phyloP scores from a whole-genome alignment of 2,113 vertebrate species.

The Bambusicola thoracicus region DNA sequence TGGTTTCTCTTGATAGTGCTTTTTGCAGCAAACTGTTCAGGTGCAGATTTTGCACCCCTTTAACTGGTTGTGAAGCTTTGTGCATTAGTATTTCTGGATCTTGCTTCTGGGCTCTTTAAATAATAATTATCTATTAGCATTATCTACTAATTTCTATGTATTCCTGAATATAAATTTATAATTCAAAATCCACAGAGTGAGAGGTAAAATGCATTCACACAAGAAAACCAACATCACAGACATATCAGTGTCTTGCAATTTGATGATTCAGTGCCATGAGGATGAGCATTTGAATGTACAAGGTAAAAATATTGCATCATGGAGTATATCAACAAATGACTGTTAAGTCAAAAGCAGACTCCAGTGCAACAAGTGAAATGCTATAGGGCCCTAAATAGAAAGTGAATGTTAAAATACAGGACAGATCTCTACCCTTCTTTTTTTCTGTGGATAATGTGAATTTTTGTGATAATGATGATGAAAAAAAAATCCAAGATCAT shows the following conservation, averaged over 20 bases:
- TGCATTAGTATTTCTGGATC: neutral
- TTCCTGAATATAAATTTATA: neutral
- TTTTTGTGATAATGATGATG: neutral
- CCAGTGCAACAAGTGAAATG: neutral
- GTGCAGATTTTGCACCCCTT: neutral
- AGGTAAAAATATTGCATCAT: neutral
- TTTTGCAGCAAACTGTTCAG: neutral
- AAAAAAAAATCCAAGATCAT: neutral
- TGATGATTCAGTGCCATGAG: rapidly evolving
- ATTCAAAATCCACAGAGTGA: neutral
- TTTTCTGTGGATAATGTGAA: neutral
- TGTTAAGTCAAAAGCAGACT: neutral
- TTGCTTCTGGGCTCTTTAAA: neutral
- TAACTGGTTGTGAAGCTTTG: neutral
- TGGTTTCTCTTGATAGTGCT: neutral
- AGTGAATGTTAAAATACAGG: neutral
- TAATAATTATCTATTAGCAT: neutral
- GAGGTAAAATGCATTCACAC: neutral
- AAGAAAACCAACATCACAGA: neutral
- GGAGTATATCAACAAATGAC: neutral
- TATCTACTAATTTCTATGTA: neutral
- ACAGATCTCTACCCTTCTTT: neutral
- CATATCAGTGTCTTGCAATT: neutral
- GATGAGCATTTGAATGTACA: neutral
- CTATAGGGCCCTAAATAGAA: neutral